phyloP scores from a whole-genome alignment of 1,140 invertebrate species.

The Camponotus pennsylvanicus region DNA sequence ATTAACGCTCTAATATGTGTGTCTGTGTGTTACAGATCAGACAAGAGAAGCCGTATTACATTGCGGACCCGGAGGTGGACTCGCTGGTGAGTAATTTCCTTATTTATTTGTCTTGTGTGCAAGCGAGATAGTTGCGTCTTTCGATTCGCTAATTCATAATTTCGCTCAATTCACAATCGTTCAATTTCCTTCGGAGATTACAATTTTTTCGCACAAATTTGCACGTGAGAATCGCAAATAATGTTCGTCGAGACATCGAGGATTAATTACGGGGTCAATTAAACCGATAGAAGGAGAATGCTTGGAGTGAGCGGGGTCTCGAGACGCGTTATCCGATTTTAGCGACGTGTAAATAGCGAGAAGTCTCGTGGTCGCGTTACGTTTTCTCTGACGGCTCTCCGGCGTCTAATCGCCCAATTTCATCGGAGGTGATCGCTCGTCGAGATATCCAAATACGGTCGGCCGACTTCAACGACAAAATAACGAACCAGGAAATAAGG shows the following conservation, averaged over 20 bases:
- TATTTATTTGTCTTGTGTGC: not conserved
- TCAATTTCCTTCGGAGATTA: not conserved
- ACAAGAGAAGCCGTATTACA: conserved; percentile 99
- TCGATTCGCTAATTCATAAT: conserved; percentile 32
- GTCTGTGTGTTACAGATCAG: conserved; percentile 94
- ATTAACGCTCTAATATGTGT: conserved; percentile 78
- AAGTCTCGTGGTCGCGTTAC: conserved; percentile 4
- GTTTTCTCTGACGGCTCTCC: conserved; percentile 5
- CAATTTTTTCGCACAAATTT: conserved; percentile 11
- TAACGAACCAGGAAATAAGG: conserved; percentile 58
- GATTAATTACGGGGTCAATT: conserved; percentile 46
- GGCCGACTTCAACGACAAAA: conserved; percentile 51
- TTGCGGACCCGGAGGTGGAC: conserved; percentile 99
- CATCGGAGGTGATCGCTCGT: conserved; percentile 59
- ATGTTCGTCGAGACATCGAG: not conserved
- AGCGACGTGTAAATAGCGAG: conserved; percentile 50
- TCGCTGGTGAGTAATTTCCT: conserved; percentile 95
- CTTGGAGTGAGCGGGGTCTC: not conserved
- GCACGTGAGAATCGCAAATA: not conserved
- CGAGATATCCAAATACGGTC: conserved; percentile 61
- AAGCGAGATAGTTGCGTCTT: not conserved
- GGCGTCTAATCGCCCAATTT: conserved; percentile 64
- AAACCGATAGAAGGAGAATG: conserved; percentile 5
- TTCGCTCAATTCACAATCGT: not conserved
- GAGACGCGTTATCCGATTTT: conserved; percentile 45